Base-by-base conservation (phyloP, 2,888 invertebrate species). In the Hypomecis atomaria region DNA sequence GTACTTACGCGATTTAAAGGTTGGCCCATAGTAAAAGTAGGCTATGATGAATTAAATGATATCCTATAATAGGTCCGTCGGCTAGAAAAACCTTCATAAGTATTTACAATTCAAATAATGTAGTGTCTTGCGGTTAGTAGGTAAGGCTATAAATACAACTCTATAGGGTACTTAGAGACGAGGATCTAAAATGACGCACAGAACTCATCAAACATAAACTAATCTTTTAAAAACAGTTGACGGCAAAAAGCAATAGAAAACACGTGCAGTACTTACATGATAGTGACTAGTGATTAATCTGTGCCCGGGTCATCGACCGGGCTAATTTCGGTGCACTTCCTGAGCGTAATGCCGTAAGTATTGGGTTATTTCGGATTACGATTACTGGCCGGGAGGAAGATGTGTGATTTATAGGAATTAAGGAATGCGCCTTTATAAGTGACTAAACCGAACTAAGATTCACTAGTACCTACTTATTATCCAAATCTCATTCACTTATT, bases 321-420 rank as follows among this genome's bases (percentile, higher is more conserved):
- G 79, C 89, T 90, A 90, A 88, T 85, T 89, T 78, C 73, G 89
- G 84, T 78, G 44, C 79, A 78, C 82, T 86, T 83, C 83, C 85
- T 81, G 70, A 67, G 62, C 73, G 82, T 78, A 82, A 80, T 81
- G 74, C 56, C 55, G 65, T 71, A 77, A 81, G 78, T 83, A 82
- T 81, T 76, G 49, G 70, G 73, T 74, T 81, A 80, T 81, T 81
- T 79, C 60, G 57, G 76, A 78, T 77, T 74, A 76, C 72, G 76
- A 78, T 78, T 78, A 77, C 75, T 64, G 64, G 42, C 9, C 42
- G 50, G 43, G 23, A 44, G 56, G 42, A 48, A 49, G 60, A 57
- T 60, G 55, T 57, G 52, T 52, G 60, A 65, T 65, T 60, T 60
- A 61, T 61, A 52, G 33, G 40, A 50, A 52, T 47, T 45, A 57